These are phyloP conservation scores for Drosophila novamexicana DNA, from an alignment of 1,140 invertebrate genomes.

Conservation along the genomic window DNA sequence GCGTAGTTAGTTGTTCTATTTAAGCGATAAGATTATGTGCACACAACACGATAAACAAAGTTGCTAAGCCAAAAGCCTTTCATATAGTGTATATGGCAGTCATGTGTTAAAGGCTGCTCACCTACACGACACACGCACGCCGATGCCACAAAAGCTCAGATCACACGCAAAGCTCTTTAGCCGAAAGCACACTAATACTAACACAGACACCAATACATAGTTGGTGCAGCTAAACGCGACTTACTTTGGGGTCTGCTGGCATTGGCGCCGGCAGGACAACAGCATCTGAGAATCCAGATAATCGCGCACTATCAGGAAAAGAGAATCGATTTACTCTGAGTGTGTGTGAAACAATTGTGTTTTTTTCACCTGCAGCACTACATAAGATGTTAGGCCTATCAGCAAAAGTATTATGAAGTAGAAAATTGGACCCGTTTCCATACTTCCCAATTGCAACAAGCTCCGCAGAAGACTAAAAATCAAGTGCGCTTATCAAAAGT, in stretches of 20 bases:
- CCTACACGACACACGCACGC: background rate
- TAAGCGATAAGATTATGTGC: constrained; percentile 44
- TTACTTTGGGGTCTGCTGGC: constrained; percentile 11
- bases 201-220: background rate
- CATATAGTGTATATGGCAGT: background rate
- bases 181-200: background rate
- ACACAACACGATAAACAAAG: constrained; percentile 41
- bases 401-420: constrained; percentile 48
- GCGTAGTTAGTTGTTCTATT: constrained; percentile 8
- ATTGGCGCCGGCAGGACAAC: constrained; percentile 16
- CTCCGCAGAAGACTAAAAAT: constrained; percentile 61
- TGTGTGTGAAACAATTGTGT: too few species aligned
- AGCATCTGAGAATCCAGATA: constrained; percentile 53
- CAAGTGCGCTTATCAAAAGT: constrained; percentile 41
- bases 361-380: constrained; percentile 59
- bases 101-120: background rate
- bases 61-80: constrained; percentile 28
- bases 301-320: constrained; percentile 45
- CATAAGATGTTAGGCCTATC: constrained; percentile 49
- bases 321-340: background rate
- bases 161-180: background rate
- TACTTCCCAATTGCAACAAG: constrained; percentile 34
- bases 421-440: constrained; percentile 46
- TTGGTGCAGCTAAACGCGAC: constrained; percentile 5
- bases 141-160: constrained; percentile 1